Conservation (phyloP, 2,113 vertebrate species). For the Engystomops pustulosus region DNA sequence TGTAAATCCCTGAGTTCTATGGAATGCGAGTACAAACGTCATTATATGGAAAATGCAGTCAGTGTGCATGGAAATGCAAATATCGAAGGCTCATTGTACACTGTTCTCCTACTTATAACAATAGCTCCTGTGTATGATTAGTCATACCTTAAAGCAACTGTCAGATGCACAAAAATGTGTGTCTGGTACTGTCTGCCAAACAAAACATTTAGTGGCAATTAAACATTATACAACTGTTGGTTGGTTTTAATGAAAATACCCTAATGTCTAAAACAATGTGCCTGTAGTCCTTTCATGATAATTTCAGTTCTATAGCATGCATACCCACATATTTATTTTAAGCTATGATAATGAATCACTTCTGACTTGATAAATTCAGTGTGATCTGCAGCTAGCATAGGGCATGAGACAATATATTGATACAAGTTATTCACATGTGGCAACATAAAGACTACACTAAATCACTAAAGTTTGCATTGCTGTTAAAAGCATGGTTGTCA, state of each 20-base stretch:
- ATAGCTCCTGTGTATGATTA: slow-evolving; percentile 2
- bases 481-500: no score
- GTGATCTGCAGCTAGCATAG: no score
- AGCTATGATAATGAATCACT: not conserved
- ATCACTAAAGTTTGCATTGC: no score
- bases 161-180: not conserved
- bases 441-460: no score
- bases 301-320: not conserved
- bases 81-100: not conserved
- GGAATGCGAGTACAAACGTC: not conserved
- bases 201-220: slow-evolving; percentile 5
- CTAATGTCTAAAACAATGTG: not conserved
- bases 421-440: no score
- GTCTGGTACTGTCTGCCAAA: slow-evolving; percentile 21
- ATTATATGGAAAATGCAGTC: not conserved
- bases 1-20: not conserved
- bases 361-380: no score
- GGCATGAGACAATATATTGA: no score
- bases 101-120: not conserved
- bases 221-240: not conserved
- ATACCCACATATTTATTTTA: not conserved
- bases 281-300: not conserved
- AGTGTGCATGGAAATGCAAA: slow-evolving; percentile 14
- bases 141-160: not conserved
- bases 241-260: no score